Evolutionary conservation across 2,113 vertebrate genomes (phyloP), one percentile per base, ranked within the genome.

Genomic region (Sorex fumeus): DNA sequence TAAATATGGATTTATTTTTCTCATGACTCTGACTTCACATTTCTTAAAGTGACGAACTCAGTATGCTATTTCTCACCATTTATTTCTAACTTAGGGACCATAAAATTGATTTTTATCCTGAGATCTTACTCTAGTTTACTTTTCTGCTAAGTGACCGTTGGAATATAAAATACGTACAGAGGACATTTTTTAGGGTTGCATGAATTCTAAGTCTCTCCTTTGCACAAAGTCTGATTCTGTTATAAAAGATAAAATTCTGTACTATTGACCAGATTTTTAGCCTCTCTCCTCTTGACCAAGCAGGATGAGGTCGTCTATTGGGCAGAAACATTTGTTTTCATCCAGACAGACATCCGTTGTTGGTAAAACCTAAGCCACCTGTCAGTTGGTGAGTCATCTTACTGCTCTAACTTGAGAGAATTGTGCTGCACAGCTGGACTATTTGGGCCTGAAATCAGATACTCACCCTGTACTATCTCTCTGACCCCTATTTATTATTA

Each of bases 1-100:
- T 97, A 96, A 96, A 95, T 97, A 96, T 96, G 94, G 96, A 96
- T 95, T 93, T 91, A 87, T 77, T 94, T 91, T 96, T 95, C 79
- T 95, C 15, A 5, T 95, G 91, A 95, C 93, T 79, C 95, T 93
- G 18, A 60, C 57, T 60, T 60, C 57, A 60, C 57, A 60, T 60
- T 60, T 60, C 96, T 94, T 94, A 66, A 94, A 82, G 45, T 32
- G 76, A 25, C 85, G 34, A 92, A 84, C 71, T 94, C 57, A 79
- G 28, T 90, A 71, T 60, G 32, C 72, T 81, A 91, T 45, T 88
- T 91, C 28, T 30, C 28, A 30, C 85, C 8, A 88, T 47, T 91
- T 96, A 62, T 70, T 90, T 91, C 71, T 96, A 72, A 92, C 70
- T 92, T 88, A 12, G 45, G 47, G 64, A 7, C 76, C 30, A 90